phyloP scores from a whole-genome alignment of 2,888 invertebrate species.

The Ophion obscuratus region DNA sequence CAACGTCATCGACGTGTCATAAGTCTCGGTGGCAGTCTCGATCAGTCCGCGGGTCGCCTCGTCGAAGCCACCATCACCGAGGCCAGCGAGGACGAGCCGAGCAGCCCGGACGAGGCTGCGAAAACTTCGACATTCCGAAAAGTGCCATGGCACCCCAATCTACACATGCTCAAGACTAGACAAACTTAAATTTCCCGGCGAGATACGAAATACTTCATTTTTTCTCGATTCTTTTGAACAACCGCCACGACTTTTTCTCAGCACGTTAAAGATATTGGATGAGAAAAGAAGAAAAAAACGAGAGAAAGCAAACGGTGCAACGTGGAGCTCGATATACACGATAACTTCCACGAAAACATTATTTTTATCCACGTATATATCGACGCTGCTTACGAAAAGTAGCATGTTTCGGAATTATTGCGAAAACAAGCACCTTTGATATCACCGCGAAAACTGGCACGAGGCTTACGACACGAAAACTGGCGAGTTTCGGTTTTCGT shows the following conservation, averaged over 20 bases:
- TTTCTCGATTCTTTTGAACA: background rate
- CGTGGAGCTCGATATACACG: too few relatives aligned
- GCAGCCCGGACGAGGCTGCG: slow-evolving; percentile 68
- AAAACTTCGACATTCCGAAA: slow-evolving; percentile 82
- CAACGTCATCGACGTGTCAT: slow-evolving; percentile 74
- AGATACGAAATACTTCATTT: slow-evolving; percentile 1
- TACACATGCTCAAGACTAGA: slow-evolving; percentile 83
- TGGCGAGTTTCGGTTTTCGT: too few relatives aligned
- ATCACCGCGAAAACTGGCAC: too few relatives aligned
- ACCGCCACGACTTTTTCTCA: background rate
- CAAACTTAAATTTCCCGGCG: slow-evolving; percentile 71
- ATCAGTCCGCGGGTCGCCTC: slow-evolving; percentile 62
- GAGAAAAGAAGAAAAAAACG: background rate
- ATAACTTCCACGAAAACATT: too few relatives aligned
- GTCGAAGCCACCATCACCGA: slow-evolving; percentile 66
- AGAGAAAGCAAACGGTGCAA: too few relatives aligned
- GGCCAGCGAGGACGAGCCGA: slow-evolving; percentile 68
- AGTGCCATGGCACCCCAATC: slow-evolving; percentile 84
- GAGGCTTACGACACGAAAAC: too few relatives aligned
- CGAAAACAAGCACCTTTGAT: too few relatives aligned
- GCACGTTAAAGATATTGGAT: background rate
- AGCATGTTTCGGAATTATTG: too few relatives aligned
- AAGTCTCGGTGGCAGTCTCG: slow-evolving; percentile 71
- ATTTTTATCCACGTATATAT: background rate
- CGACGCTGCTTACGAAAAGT: too few relatives aligned